phyloP scores from a whole-genome alignment of 2,113 vertebrate genomes.

The Synodontis membranacea region DNA sequence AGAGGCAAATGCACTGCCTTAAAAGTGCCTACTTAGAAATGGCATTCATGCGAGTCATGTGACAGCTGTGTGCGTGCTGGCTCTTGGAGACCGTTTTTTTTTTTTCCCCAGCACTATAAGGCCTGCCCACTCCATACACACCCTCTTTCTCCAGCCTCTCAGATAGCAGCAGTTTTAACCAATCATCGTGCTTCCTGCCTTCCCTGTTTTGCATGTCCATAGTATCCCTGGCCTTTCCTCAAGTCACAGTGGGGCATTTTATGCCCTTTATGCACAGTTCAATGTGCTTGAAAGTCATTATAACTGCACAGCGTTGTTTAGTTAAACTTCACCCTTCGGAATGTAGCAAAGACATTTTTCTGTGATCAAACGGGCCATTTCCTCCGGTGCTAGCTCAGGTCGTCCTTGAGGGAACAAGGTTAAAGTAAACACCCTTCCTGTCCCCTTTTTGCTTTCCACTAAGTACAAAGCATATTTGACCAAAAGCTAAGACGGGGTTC shows the following conservation, averaged over 20 bases:
- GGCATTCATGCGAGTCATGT: slow-evolving; percentile 45
- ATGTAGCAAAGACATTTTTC: slow-evolving; percentile 27
- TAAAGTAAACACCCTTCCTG: slow-evolving; percentile 21
- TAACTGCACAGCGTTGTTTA: slow-evolving; percentile 5
- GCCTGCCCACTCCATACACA: slow-evolving; percentile 23
- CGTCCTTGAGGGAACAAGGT: slow-evolving; percentile 37
- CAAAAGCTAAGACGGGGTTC: not conserved
- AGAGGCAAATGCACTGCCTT: slow-evolving; percentile 45
- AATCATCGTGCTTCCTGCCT: slow-evolving; percentile 43
- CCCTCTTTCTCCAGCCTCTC: slow-evolving; percentile 39
- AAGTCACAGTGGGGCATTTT: slow-evolving; percentile 12
- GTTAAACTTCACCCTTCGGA: slow-evolving; percentile 47
- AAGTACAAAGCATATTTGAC: not conserved
- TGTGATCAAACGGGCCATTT: slow-evolving; percentile 36
- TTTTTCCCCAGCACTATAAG: slow-evolving; percentile 20
- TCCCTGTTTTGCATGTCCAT: slow-evolving; percentile 51
- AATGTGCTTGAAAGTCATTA: slow-evolving; percentile 22
- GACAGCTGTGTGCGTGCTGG: slow-evolving; percentile 52
- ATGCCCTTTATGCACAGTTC: slow-evolving; percentile 15
- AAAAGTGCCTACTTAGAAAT: slow-evolving; percentile 19
- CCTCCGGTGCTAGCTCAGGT: slow-evolving; percentile 15
- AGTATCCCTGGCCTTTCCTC: slow-evolving; percentile 36
- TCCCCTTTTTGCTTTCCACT: not conserved
- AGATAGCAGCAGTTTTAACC: slow-evolving; percentile 41
- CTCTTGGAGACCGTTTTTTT: slow-evolving; percentile 19